These are phyloP conservation scores for Caenorhabditis parvicauda DNA, from an alignment of 2,888 invertebrate species.

Conservation along the genomic window DNA sequence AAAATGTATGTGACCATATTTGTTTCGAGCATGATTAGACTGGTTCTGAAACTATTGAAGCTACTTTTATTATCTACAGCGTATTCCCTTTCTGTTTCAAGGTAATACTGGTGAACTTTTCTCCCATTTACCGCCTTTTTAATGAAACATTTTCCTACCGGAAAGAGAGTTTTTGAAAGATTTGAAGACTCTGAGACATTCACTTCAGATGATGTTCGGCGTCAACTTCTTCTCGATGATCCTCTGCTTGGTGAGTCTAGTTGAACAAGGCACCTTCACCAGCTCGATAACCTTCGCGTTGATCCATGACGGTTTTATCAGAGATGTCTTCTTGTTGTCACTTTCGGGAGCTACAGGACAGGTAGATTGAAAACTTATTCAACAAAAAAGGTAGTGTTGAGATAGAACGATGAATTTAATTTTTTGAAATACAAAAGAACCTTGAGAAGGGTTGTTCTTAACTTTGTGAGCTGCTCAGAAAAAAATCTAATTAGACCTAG, in stretches of 20 bases:
- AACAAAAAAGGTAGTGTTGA: not conserved
- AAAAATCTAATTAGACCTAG: no score
- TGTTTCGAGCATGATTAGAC: no score
- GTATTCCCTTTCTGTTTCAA: no score
- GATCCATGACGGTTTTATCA: slow-evolving; percentile 43
- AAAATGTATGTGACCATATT: no score
- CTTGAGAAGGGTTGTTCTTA: no score
- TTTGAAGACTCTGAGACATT: not conserved
- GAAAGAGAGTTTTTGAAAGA: no score
- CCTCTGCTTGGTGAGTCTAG: slow-evolving; percentile 80
- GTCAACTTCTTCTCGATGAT: slow-evolving; percentile 90
- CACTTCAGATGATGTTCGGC: slow-evolving; percentile 87
- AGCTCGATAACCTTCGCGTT: slow-evolving; percentile 46
- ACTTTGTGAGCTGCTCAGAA: no score
- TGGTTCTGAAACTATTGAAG: no score
- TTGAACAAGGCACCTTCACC: slow-evolving; percentile 81
- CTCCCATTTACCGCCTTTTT: not conserved
- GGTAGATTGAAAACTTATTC: not conserved
- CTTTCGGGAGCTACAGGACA: slow-evolving; percentile 41
- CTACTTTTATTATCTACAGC: no score
- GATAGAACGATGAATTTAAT: not conserved
- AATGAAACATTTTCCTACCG: slow-evolving; percentile 2
- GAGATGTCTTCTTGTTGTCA: slow-evolving; percentile 52
- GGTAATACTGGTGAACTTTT: no score
- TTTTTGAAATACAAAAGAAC: no score